Evolutionary conservation across 1,140 invertebrate genomes (phyloP), one percentile per base, ranked within the genome.

Genomic region (Cephus cinctus): DNA sequence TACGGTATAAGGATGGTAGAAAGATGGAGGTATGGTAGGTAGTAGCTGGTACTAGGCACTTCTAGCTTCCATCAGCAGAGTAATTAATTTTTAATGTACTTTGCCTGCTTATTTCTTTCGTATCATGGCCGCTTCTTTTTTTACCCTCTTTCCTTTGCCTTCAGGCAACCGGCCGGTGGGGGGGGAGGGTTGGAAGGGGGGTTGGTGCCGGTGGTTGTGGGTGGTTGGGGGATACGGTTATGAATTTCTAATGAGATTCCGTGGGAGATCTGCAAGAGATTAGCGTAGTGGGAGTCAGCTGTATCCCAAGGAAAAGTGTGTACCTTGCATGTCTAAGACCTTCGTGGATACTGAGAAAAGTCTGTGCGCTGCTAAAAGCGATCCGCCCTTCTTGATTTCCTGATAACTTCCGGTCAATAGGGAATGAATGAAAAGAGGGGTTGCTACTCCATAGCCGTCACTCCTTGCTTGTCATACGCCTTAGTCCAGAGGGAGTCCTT

Each of bases 61-160:
- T 71, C 73, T 73, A 73, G 69, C 67, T 75, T 74, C 69, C 74
- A 76, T 76, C 74, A 76, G 69, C 71, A 65, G 67, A 74, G 73
- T 76, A 75, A 77, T 77, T 77, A 75, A 77, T 77, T 77, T 75
- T 77, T 75, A 77, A 77, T 75, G 71, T 71, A 76, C 70, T 77
- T 77, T 74, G 65, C 67, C 69, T 68, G 72, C 70, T 76, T 74
- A 73, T 75, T 76, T 76, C 67, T 75, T 76, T 76, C 71, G 67
- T 71, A 75, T 74, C 68, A 69, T 62, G 63, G 12, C 61, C 45
- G 43, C 57, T 49, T 59, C 43, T 67, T 64, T 52, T 54, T 52
- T 52, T 43, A 52, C 34, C 56, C 54, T 47, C 34, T 47, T 44
- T 39, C 38, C 43, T 59, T 55, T 52, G 44, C 50, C 55, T n/a